phyloP scores from a whole-genome alignment of 1,140 invertebrate species.

The Battus philenor region DNA sequence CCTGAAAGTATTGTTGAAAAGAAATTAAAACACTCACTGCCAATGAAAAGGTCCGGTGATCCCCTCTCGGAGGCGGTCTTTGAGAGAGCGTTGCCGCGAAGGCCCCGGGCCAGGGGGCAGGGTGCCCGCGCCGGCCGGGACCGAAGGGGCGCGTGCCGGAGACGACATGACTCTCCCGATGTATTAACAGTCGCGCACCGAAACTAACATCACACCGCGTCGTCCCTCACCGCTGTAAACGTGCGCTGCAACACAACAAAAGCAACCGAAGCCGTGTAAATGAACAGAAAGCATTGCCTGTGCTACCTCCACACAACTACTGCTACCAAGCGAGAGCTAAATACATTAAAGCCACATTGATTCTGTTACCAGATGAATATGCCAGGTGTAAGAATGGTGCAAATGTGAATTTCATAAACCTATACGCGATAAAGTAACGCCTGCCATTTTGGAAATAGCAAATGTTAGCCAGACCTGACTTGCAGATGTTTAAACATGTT shows the following conservation, averaged over 20 bases:
- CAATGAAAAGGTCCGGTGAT: constrained; percentile 85
- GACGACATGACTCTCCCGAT: constrained; percentile 51
- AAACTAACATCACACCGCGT: constrained; percentile 55
- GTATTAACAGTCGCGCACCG: constrained; percentile 40
- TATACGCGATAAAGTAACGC: neutral
- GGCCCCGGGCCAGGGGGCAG: constrained; percentile 77
- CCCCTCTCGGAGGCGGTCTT: constrained; percentile 84
- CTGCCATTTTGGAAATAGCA: constrained; percentile 9
- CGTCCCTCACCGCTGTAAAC: constrained; percentile 56
- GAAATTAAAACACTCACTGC: constrained; percentile 80
- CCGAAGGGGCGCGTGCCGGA: constrained; percentile 58
- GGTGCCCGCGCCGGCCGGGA: constrained; percentile 60
- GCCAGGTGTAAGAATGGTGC: constrained; percentile 1
- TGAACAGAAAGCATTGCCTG: constrained; percentile 49
- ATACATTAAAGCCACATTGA: constrained; percentile 11
- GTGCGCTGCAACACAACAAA: constrained; percentile 64
- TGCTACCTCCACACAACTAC: constrained; percentile 24
- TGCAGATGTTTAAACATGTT: no score
- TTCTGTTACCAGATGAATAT: neutral
- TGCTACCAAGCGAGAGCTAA: neutral
- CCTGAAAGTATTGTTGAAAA: constrained; percentile 12
- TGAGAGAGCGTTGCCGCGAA: constrained; percentile 79
- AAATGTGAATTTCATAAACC: constrained; percentile 3
- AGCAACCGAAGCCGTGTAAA: constrained; percentile 57
- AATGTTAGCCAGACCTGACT: constrained; percentile 1